Evolutionary conservation across 1,140 invertebrate genomes (phyloP).

Genomic region (Leptinotarsa undecemlineata): DNA sequence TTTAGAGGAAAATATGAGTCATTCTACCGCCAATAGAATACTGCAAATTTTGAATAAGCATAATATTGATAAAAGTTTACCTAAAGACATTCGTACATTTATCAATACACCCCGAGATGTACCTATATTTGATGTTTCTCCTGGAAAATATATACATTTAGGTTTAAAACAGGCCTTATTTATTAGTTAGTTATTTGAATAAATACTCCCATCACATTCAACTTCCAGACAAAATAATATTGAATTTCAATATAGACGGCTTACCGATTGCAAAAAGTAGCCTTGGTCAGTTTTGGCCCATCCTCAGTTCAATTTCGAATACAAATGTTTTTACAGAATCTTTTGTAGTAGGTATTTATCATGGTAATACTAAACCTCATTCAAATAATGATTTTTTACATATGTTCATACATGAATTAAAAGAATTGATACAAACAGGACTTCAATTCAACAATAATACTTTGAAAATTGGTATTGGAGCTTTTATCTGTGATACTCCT

Average conservation of each 20-base stretch:
- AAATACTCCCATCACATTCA: not conserved
- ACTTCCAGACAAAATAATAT: slow-evolving; percentile 2
- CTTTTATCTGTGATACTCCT: slow-evolving; percentile 14
- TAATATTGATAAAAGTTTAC: not conserved
- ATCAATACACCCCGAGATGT: not conserved
- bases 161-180: not conserved
- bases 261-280: slow-evolving; percentile 7
- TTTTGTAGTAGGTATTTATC: slow-evolving; percentile 1
- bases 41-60: slow-evolving; percentile 12
- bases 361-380: slow-evolving; percentile 4
- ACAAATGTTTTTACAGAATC: not conserved
- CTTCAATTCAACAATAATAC: not conserved
- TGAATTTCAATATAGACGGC: slow-evolving; percentile 5
- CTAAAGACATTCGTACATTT: slow-evolving; percentile 8
- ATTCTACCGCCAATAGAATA: slow-evolving; percentile 5
- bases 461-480: slow-evolving; percentile 1
- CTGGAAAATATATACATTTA: slow-evolving; percentile 15
- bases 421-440: not conserved
- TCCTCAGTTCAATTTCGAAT: not conserved
- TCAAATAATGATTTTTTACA: slow-evolving; percentile 12
- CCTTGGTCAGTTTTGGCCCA: slow-evolving; percentile 4
- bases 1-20: slow-evolving; percentile 10
- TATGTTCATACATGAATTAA: not conserved
- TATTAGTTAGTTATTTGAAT: not conserved
- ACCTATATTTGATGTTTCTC: slow-evolving; percentile 4